These are phyloP conservation scores for Platygyra sinensis DNA, from an alignment of 64 coral and sea anemone species.

Conservation along the genomic window DNA sequence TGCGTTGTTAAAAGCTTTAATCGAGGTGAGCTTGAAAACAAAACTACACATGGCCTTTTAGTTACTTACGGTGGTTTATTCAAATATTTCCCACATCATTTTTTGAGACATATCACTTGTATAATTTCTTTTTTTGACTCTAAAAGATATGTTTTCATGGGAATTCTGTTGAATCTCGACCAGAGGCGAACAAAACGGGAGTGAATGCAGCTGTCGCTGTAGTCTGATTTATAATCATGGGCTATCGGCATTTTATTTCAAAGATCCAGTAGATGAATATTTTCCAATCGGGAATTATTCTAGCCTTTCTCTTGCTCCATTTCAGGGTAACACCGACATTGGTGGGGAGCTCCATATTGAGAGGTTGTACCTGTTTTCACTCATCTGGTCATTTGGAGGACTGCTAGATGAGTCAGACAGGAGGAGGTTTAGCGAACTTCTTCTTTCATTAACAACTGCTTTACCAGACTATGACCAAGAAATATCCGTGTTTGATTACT, in stretches of 20 bases:
- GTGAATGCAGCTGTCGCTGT: no score
- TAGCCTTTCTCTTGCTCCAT: background rate
- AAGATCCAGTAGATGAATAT: no score
- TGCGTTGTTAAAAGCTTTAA: conserved; percentile 86
- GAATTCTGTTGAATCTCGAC: no score
- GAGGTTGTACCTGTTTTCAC: conserved; percentile 84
- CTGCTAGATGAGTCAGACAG: conserved; percentile 83
- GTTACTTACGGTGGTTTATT: no score
- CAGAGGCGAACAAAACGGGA: no score
- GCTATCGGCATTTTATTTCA: no score
- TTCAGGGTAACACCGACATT: conserved; percentile 83
- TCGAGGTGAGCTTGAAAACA: conserved; percentile 69
- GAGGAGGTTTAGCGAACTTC: conserved; percentile 83
- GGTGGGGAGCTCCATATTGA: conserved; percentile 93
- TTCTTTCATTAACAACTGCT: conserved; percentile 87
- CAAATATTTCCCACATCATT: no score
- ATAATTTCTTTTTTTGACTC: no score
- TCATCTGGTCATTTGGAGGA: conserved; percentile 93
- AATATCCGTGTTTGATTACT: conserved; percentile 99
- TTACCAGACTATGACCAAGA: conserved; percentile 98
- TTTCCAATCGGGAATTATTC: background rate
- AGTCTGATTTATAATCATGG: no score
- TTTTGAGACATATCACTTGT: no score
- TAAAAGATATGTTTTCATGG: no score
- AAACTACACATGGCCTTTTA: no score